phyloP scores from a whole-genome alignment of 2,797 vertebrate genomes.

The Rhodeus uyekii region DNA sequence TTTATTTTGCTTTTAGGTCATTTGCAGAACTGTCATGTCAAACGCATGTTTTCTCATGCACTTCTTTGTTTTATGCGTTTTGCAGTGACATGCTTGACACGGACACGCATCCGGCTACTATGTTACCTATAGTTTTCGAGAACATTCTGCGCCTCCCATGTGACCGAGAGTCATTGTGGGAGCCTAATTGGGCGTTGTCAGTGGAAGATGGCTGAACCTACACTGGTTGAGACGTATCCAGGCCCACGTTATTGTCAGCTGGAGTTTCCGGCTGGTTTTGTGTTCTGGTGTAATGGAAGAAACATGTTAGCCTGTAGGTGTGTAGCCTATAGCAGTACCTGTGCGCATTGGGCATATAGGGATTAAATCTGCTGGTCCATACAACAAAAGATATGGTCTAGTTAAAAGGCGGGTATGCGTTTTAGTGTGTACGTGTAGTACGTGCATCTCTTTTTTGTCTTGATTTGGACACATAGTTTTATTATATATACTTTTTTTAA shows the following conservation, averaged over 20 bases:
- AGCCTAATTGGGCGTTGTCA: slow-evolving; percentile 80
- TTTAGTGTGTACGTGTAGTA: not conserved
- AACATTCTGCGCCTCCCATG: slow-evolving; percentile 58
- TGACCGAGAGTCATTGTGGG: slow-evolving; percentile 73
- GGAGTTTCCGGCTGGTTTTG: slow-evolving; percentile 41
- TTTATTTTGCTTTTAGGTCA: not conserved
- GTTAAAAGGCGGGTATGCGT: not conserved
- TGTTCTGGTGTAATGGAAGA: not conserved
- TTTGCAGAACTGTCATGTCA: too few species aligned
- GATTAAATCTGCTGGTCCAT: not conserved
- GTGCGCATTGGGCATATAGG: not conserved
- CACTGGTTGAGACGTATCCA: slow-evolving; percentile 55
- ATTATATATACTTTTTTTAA: too few species aligned
- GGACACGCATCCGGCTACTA: slow-evolving; percentile 6
- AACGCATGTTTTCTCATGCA: not conserved
- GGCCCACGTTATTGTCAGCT: slow-evolving; percentile 27
- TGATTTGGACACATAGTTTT: not conserved
- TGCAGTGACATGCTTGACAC: not conserved
- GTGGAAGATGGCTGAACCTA: slow-evolving; percentile 72
- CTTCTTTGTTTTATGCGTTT: not conserved
- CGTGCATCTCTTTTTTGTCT: not conserved
- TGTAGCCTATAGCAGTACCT: not conserved
- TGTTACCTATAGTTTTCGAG: slow-evolving; percentile 49
- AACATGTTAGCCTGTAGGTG: not conserved
- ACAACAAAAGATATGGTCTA: not conserved